Percentiles rank a stretch among this genome's conserved stretches.
These are phyloP conservation scores for Tinea trinotella DNA, from an alignment of 2,888 invertebrate genomes.

Conservation along the genomic window DNA sequence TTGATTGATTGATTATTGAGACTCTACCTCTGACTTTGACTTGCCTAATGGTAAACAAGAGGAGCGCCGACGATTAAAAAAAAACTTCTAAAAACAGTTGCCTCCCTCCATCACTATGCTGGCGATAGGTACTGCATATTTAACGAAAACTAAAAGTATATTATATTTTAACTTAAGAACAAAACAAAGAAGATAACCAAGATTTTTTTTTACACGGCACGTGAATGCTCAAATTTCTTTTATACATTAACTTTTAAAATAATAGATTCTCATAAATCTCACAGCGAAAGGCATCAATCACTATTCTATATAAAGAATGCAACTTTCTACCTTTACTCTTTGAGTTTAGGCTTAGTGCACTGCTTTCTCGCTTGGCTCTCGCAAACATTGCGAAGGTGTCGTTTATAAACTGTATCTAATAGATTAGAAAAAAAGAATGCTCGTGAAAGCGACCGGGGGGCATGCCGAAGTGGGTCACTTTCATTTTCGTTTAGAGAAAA, in stretches of 20 bases:
- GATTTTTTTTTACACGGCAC: not conserved
- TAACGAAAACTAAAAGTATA: too few relatives aligned
- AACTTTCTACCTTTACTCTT: constrained; percentile 15
- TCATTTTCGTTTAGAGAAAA: constrained; percentile 59
- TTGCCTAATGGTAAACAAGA: too few relatives aligned
- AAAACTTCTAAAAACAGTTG: too few relatives aligned
- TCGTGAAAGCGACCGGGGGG: constrained; percentile 50
- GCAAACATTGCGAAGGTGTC: constrained; percentile 16
- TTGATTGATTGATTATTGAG: too few relatives aligned
- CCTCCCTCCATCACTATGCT: too few relatives aligned
- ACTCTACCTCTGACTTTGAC: too few relatives aligned
- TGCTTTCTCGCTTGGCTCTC: constrained; percentile 18
- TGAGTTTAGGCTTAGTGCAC: constrained; percentile 11
- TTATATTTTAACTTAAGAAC: too few relatives aligned
- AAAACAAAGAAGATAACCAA: too few relatives aligned
- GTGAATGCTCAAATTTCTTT: not conserved
- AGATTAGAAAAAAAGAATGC: constrained; percentile 54
- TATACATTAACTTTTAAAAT: not conserved
- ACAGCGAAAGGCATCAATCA: constrained; percentile 12
- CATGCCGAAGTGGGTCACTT: constrained; percentile 60
- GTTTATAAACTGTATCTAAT: constrained; percentile 43
- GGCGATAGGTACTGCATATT: too few relatives aligned
- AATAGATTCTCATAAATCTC: constrained; percentile 5
- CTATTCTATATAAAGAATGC: constrained; percentile 14
- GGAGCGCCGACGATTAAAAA: too few relatives aligned